phyloP scores from a whole-genome alignment of 2,797 vertebrate species.

The Antennarius maculatus region DNA sequence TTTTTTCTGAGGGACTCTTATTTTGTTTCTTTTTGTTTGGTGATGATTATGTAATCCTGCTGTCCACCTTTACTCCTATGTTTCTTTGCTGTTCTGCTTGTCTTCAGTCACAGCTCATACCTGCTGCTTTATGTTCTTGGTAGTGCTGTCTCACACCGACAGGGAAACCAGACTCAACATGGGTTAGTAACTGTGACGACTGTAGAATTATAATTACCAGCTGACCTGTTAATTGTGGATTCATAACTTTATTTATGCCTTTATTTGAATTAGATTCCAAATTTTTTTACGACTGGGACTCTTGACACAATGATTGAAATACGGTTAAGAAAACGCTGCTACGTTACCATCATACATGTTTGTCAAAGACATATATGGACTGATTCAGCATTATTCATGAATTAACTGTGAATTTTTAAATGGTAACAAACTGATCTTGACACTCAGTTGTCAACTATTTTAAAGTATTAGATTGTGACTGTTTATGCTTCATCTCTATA shows the following conservation, averaged over 20 bases:
- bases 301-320: not conserved
- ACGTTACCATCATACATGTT: too few species aligned
- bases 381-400: not conserved
- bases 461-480: not conserved
- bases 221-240: constrained; percentile 18
- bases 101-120: constrained; percentile 23
- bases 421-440: not conserved
- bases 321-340: too few species aligned
- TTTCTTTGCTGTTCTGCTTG: constrained; percentile 38
- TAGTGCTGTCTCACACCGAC: constrained; percentile 34
- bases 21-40: constrained; percentile 5
- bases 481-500: constrained; percentile 5
- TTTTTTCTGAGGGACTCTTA: not conserved
- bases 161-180: constrained; percentile 24
- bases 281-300: constrained; percentile 23
- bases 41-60: constrained; percentile 5
- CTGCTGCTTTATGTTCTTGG: constrained; percentile 29
- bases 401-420: constrained; percentile 37
- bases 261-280: constrained; percentile 4
- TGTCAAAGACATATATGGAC: too few species aligned
- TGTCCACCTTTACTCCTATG: constrained; percentile 8
- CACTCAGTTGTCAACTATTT: constrained; percentile 23
- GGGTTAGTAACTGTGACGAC: constrained; percentile 8
- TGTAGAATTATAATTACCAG: constrained; percentile 15
- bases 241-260: not conserved